A percentile compares a stretch with the other conserved stretches of the same genome.
phyloP scores from a whole-genome alignment of 2,113 vertebrate species.

The Coptodon bakossiorum region DNA sequence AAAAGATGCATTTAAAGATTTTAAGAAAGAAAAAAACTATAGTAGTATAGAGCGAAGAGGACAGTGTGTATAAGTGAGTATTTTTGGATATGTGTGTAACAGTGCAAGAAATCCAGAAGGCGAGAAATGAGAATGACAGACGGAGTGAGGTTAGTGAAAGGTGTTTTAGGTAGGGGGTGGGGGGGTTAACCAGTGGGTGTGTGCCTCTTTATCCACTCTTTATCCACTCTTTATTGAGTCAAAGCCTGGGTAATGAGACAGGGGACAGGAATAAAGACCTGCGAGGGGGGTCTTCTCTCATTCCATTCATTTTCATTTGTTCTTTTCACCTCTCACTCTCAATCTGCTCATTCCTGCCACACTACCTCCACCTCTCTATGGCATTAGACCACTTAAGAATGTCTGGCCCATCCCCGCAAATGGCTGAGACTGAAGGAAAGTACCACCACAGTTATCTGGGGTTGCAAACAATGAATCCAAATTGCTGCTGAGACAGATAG shows the following conservation, averaged over 20 bases:
- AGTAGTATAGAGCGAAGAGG: neutral
- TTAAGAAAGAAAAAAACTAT: neutral
- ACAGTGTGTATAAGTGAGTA: slow-evolving; percentile 7
- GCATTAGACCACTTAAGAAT: slow-evolving; percentile 59
- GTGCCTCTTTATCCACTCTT: slow-evolving; percentile 65
- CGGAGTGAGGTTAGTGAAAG: slow-evolving; percentile 1
- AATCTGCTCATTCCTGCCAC: slow-evolving; percentile 37
- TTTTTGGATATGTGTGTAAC: slow-evolving; percentile 12
- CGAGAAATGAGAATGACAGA: neutral
- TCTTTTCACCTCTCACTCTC: slow-evolving; percentile 56
- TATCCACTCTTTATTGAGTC: slow-evolving; percentile 71
- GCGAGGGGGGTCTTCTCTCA: slow-evolving; percentile 46
- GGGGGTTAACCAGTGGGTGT: slow-evolving; percentile 13
- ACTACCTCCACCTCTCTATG: slow-evolving; percentile 35
- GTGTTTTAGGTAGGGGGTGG: slow-evolving; percentile 14
- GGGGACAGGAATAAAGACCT: slow-evolving; percentile 61
- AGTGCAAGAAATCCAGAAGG: neutral
- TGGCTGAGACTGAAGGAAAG: slow-evolving; percentile 43
- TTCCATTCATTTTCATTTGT: slow-evolving; percentile 50
- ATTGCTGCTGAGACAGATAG: slow-evolving; percentile 44
- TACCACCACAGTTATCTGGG: slow-evolving; percentile 33
- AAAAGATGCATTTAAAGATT: slow-evolving; percentile 35
- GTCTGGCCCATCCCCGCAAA: slow-evolving; percentile 43
- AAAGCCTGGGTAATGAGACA: slow-evolving; percentile 67
- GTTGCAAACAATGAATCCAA: slow-evolving; percentile 59